Percentiles rank a stretch among this genome's conserved stretches.
These are phyloP conservation scores for Seriola aureovittata DNA, from an alignment of 2,113 vertebrate species.

Conservation along the genomic window DNA sequence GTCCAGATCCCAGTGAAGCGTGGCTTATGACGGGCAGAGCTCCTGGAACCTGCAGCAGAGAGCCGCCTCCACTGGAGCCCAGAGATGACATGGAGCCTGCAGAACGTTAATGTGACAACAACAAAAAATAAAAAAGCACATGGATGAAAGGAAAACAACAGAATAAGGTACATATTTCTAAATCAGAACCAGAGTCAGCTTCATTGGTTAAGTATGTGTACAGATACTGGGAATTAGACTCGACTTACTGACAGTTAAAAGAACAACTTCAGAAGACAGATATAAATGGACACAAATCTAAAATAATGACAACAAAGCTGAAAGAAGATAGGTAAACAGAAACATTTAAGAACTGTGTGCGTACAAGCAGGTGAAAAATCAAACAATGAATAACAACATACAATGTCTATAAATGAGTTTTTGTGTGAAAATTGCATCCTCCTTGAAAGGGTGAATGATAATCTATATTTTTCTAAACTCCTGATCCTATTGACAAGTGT, in stretches of 20 bases:
- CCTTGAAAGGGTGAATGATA: too few species aligned
- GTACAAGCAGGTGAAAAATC: too few species aligned
- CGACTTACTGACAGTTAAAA: neutral
- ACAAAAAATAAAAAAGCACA: neutral
- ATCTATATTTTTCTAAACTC: too few species aligned
- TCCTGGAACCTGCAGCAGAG: constrained; percentile 84
- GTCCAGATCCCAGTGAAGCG: constrained; percentile 71
- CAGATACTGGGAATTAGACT: neutral
- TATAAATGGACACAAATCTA: too few species aligned
- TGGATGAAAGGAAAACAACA: neutral
- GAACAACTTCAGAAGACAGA: too few species aligned
- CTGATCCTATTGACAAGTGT: too few species aligned
- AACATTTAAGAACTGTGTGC: too few species aligned
- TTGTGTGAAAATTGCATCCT: too few species aligned
- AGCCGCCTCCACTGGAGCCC: constrained; percentile 84
- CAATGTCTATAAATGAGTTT: too few species aligned
- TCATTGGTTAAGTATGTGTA: neutral
- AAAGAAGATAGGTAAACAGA: too few species aligned
- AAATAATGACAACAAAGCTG: too few species aligned
- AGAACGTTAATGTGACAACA: neutral
- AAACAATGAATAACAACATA: too few species aligned
- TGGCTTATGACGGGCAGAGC: constrained; percentile 78
- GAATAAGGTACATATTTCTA: neutral
- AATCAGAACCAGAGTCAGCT: neutral
- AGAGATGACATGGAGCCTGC: constrained; percentile 89